These are phyloP conservation scores for Strix uralensis DNA, from an alignment of 2,113 vertebrate genomes.

Conservation along the genomic window DNA sequence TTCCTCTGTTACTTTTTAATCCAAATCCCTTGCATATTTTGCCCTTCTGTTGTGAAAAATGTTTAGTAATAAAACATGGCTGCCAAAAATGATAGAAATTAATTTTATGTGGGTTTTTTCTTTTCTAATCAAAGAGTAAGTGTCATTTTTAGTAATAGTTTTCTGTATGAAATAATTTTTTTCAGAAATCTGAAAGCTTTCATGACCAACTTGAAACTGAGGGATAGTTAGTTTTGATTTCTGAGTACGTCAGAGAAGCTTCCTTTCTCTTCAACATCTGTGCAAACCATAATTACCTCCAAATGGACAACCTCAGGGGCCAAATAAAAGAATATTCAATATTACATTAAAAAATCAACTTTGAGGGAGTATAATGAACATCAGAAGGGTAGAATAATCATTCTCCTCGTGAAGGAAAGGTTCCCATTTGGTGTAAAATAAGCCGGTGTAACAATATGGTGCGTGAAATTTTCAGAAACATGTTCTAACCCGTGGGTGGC, in stretches of 20 bases:
- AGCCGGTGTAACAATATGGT: not conserved
- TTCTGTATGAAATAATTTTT: not conserved
- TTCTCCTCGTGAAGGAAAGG: not conserved
- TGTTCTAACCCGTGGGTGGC: not conserved
- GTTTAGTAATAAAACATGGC: not conserved
- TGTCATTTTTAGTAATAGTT: not conserved
- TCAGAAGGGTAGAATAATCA: not conserved
- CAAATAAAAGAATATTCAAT: not conserved
- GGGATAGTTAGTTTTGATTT: not conserved
- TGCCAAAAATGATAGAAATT: not conserved
- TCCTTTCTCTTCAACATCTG: not conserved
- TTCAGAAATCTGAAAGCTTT: not conserved
- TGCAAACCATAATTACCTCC: not conserved
- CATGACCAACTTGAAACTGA: not conserved
- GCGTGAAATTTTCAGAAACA: not conserved
- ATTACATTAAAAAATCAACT: not conserved
- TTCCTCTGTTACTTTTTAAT: not conserved
- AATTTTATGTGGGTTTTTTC: accelerated
- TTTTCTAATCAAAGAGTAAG: not conserved
- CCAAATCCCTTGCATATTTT: not conserved
- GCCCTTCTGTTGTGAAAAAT: not conserved
- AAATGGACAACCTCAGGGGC: not conserved
- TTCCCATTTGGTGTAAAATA: not conserved
- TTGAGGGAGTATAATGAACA: not conserved
- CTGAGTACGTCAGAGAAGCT: not conserved